Evolutionary conservation across 2,797 vertebrate species (phyloP).

Genomic region (Chiloscyllium punctatum): DNA sequence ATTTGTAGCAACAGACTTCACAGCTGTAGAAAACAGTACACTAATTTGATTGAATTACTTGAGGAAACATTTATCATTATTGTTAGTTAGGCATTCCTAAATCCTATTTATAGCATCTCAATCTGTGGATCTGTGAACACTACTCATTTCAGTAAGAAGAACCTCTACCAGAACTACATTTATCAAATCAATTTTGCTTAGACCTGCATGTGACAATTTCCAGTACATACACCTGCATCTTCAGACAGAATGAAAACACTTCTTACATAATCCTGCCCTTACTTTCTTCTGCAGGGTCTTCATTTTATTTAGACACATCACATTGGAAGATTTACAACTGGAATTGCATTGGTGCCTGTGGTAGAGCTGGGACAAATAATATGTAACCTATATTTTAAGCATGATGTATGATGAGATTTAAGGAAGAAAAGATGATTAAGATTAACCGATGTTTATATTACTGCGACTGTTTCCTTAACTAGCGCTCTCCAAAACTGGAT

Average conservation of each 20-base stretch:
- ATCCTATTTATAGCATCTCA: neutral
- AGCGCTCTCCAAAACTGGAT: neutral
- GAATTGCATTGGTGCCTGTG: neutral
- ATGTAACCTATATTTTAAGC: neutral
- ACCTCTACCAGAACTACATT: neutral
- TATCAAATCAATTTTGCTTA: neutral
- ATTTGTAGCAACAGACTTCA: neutral
- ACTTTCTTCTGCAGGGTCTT: neutral
- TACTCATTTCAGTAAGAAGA: neutral
- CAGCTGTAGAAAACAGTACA: neutral
- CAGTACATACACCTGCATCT: neutral
- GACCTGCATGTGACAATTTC: neutral
- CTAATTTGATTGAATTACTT: neutral
- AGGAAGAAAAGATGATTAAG: neutral
- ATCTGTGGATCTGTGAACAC: neutral
- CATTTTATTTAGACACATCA: neutral
- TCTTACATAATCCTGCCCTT: neutral
- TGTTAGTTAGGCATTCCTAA: neutral
- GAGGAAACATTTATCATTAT: neutral
- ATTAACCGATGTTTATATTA: neutral
- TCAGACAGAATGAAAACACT: neutral
- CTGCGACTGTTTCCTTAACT: neutral
- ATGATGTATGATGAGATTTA: neutral
- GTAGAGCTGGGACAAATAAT: neutral
- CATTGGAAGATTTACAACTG: neutral